Conservation (phyloP, 2,888 invertebrate species). For the Cosmia trapezina region DNA sequence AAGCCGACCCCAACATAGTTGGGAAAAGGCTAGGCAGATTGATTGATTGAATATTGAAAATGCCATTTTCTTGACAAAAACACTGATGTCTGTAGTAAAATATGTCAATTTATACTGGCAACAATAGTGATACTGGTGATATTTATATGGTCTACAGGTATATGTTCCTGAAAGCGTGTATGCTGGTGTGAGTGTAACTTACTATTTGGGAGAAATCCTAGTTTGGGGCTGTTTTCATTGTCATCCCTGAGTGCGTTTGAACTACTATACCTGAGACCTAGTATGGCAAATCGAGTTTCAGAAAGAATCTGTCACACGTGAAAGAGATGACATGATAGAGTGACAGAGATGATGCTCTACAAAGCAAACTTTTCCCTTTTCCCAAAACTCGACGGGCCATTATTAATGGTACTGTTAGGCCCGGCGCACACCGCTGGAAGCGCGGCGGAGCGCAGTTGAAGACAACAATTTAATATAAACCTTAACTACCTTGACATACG, state of each 20-base stretch:
- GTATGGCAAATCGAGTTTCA: not conserved
- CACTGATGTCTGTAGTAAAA: too few species aligned
- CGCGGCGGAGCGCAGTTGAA: too few species aligned
- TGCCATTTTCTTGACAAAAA: too few species aligned
- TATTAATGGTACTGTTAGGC: too few species aligned
- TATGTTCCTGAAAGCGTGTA: constrained; percentile 39
- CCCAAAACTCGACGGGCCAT: not conserved
- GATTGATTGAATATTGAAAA: too few species aligned
- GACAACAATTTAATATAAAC: too few species aligned
- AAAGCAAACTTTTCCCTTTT: not conserved
- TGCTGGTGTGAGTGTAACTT: constrained; percentile 31
- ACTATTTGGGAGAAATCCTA: constrained; percentile 17
- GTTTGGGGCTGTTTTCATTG: constrained; percentile 5
- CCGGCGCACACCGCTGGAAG: too few species aligned
- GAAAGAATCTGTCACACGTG: not conserved
- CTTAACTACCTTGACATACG: too few species aligned
- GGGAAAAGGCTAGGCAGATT: not conserved
- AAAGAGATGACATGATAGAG: too few species aligned
- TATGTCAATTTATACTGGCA: too few species aligned
- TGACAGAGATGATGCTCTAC: not conserved
- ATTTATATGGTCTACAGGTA: constrained; percentile 39
- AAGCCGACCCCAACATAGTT: not conserved
- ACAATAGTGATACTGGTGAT: not conserved
- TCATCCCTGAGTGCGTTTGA: constrained; percentile 2
- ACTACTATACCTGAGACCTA: not conserved